Conservation (phyloP, 2,113 vertebrate species). For the Charadrius vociferus region DNA sequence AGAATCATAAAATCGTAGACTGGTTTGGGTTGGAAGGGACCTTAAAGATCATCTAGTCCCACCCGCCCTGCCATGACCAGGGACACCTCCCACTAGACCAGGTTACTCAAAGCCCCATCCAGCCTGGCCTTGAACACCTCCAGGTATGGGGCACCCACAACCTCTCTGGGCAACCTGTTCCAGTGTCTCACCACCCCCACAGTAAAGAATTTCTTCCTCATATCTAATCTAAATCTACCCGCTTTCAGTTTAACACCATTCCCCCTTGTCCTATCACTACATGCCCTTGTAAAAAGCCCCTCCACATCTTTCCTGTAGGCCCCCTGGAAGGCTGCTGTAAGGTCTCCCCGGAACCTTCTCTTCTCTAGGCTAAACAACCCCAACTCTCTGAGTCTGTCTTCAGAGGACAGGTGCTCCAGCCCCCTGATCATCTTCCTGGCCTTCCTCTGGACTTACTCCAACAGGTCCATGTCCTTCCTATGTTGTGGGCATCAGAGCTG, state of each 20-base stretch:
- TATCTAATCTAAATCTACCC: no score
- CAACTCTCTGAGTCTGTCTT: background rate
- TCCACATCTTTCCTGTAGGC: background rate
- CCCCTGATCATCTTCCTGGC: background rate
- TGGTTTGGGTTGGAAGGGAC: background rate
- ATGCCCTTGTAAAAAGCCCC: background rate
- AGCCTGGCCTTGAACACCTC: background rate
- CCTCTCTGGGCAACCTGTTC: background rate
- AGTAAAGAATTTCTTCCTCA: no score
- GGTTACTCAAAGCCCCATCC: background rate
- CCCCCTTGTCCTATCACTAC: background rate
- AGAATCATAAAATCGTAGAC: background rate
- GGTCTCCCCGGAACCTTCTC: background rate
- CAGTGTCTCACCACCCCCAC: background rate
- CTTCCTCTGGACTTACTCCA: background rate
- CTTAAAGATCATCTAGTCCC: background rate
- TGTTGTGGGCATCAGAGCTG: background rate
- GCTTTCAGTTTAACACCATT: background rate
- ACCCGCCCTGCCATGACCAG: no score
- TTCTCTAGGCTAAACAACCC: background rate
- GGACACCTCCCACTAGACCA: background rate
- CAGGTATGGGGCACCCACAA: background rate
- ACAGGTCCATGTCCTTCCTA: background rate
- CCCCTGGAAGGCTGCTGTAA: background rate
- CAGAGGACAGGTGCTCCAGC: background rate